Percentiles rank a stretch among this genome's conserved stretches.
phyloP scores from a whole-genome alignment of 2,888 invertebrate species.

The Tachina fera region DNA sequence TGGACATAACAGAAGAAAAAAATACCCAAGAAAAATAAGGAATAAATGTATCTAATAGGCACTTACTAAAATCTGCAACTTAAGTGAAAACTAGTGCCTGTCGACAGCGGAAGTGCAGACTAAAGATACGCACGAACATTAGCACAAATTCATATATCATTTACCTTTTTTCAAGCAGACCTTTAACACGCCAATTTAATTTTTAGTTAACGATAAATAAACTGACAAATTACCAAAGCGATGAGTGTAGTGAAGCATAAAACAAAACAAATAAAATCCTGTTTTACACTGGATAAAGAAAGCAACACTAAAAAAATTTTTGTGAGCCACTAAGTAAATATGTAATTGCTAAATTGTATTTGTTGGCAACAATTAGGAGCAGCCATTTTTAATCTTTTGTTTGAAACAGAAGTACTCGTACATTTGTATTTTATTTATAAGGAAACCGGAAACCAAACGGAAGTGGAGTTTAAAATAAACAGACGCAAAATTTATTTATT shows the following conservation, averaged over 20 bases:
- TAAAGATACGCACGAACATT: slow-evolving; percentile 33
- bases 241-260: slow-evolving; percentile 45
- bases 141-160: slow-evolving; percentile 24
- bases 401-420: not conserved
- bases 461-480: slow-evolving; percentile 61
- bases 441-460: slow-evolving; percentile 70
- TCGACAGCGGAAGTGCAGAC: slow-evolving; percentile 58
- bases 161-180: slow-evolving; percentile 54
- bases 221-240: slow-evolving; percentile 59
- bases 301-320: not conserved
- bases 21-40: not conserved
- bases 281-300: not conserved
- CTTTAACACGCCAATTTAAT: slow-evolving; percentile 63
- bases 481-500: slow-evolving; percentile 15
- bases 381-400: slow-evolving; percentile 63
- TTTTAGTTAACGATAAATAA: slow-evolving; percentile 30
- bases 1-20: not conserved
- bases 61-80: slow-evolving; percentile 21
- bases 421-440: slow-evolving; percentile 3
- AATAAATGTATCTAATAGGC: slow-evolving; percentile 13
- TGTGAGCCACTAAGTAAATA: not conserved
- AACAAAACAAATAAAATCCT: slow-evolving; percentile 29
- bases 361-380: slow-evolving; percentile 53
- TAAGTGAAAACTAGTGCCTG: slow-evolving; percentile 33
- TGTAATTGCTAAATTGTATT: slow-evolving; percentile 34